Base-by-base conservation (phyloP, 2,113 vertebrate species). In the Pongo pygmaeus region DNA sequence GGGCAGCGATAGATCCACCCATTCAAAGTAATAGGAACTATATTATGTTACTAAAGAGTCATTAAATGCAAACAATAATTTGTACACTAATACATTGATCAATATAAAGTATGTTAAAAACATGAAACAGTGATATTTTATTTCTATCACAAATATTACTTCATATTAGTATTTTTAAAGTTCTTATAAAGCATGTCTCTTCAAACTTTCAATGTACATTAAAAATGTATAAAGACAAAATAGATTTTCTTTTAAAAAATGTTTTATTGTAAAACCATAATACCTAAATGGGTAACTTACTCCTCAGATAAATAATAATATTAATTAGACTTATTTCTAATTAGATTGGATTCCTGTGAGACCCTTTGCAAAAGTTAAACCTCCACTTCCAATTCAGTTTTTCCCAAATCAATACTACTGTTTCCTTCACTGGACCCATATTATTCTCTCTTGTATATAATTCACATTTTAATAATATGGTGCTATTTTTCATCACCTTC, bases 21-120 rank as follows among this genome's bases (percentile, higher is more conserved):
- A 97, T 0, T 0, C 55, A 89, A 79, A 50, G 69, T 97, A 96
- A 98, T 96, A 92, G 67, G 79, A 97, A 98, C 38, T 90, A 89
- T 93, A 43, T 92, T 92, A 23, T 96, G 46, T 96, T 93, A 88
- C 38, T 40, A 50, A 95, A 92, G 13, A 30, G 0, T 0, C 77
- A 48, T 48, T 18, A 90, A 72, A 83, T 97, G 43, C 32, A 96
- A 94, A 86, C 11, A 93, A 79, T 85, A 94, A 46, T 83, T 38
- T 27, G 40, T 18, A 93, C 13, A 18, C 69, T 95, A 91, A 93
- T 96, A 32, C 8, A 14, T 2, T 38, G 46, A 43, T 48, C 46
- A 88, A 22, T 52, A 25, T 78, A n/a, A 77, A 81, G 9, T 38
- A 23, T 40, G 2, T 77, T 88, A 59, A 96, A 94, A 75, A 12